phyloP scores from a whole-genome alignment of 2,888 invertebrate species.

The Timema cristinae region DNA sequence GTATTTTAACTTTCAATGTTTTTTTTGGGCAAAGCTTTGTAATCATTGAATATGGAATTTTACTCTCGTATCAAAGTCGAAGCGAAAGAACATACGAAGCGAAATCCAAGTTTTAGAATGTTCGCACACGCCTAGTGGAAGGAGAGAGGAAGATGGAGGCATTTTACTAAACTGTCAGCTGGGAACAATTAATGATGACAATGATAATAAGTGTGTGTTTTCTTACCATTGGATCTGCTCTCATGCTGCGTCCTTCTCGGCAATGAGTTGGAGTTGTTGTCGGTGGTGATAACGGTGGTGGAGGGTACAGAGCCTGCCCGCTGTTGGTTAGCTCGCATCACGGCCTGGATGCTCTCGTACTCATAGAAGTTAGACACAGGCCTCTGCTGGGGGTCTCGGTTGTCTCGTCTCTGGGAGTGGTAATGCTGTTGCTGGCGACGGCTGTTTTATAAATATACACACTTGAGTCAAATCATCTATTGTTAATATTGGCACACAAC shows the following conservation, averaged over 20 bases:
- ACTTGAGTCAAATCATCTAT: no score
- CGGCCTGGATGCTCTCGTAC: slow-evolving; percentile 71
- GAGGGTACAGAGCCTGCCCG: slow-evolving; percentile 15
- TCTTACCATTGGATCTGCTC: slow-evolving; percentile 9
- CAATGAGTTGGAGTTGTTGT: slow-evolving; percentile 41
- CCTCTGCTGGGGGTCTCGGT: slow-evolving; percentile 55
- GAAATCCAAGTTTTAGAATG: no score
- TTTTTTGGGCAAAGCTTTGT: no score
- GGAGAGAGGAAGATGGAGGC: no score
- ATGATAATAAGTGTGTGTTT: slow-evolving; percentile 25
- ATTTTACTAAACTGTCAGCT: no score
- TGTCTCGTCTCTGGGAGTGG: slow-evolving; percentile 56
- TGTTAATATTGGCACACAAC: no score
- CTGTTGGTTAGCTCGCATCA: slow-evolving; percentile 42
- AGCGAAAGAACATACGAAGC: no score
- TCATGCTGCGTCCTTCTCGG: slow-evolving; percentile 30
- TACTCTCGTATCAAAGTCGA: no score
- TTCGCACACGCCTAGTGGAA: no score
- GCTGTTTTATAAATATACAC: slow-evolving; percentile 41
- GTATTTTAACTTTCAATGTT: no score
- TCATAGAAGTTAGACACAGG: slow-evolving; percentile 82
- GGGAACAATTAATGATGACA: neutral
- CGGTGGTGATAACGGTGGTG: slow-evolving; percentile 38
- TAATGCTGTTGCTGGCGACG: slow-evolving; percentile 64
- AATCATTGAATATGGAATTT: no score